These are phyloP conservation scores for Euleptes europaea DNA, from an alignment of 2,113 vertebrate species.

Conservation along the genomic window DNA sequence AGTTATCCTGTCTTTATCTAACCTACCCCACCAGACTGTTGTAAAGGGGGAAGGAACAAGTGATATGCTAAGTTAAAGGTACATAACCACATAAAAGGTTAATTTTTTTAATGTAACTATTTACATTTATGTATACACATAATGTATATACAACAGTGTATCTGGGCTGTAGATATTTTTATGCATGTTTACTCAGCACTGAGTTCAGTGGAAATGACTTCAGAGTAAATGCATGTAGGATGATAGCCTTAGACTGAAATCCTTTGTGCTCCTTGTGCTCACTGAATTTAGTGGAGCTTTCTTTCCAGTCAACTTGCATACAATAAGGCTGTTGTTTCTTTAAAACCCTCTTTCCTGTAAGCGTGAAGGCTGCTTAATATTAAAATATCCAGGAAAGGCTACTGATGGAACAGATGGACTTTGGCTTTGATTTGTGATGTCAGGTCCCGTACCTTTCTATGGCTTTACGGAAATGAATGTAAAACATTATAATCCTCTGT, in stretches of 20 bases:
- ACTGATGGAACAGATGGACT: neutral
- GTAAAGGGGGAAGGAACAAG: too few relatives aligned
- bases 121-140: too few relatives aligned
- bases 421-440: neutral
- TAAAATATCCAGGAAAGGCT: neutral
- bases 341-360: neutral
- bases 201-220: neutral
- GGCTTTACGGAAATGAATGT: neutral
- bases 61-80: neutral
- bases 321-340: too few relatives aligned
- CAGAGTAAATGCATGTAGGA: neutral
- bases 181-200: neutral
- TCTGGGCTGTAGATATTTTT: neutral
- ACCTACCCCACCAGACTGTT: too few relatives aligned
- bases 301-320: neutral
- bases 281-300: neutral
- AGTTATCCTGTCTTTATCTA: too few relatives aligned
- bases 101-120: too few relatives aligned
- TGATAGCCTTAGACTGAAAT: neutral
- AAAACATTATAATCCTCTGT: neutral
- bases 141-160: neutral
- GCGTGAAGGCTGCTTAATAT: neutral
- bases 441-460: neutral
- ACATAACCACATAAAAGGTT: neutral
- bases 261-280: too few relatives aligned